Base-by-base conservation (phyloP, 2,797 vertebrate species). In the Microchirus variegatus region DNA sequence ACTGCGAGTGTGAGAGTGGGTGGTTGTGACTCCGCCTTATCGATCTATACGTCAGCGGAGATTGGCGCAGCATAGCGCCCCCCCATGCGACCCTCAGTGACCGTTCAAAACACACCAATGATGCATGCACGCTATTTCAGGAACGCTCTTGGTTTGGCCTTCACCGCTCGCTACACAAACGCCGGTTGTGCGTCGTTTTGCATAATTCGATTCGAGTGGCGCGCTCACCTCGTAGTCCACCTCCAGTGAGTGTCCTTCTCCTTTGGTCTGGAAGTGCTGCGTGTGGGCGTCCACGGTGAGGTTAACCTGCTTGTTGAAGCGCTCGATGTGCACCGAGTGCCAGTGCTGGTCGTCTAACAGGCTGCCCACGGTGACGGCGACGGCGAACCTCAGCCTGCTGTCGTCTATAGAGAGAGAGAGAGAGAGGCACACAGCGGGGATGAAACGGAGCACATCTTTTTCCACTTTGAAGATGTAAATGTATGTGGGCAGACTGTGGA, bases 291-390 rank as follows among this genome's bases (percentile, higher is more conserved):
- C 97, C 84, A 99, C 94, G 0, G 95, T 97, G 86, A 99, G 95
- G 90, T 99, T 99, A 53, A 98, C 96, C 79, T 96, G 96, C 83
- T 94, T 97, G 93, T 96, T 97, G 81, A 96, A 97, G 19, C 97
- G 94, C 73, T 99, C 97, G 0, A 99, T 93, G 46, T 96, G 93
- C 53, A 98, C 96, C 0, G 95, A 94, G 72, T 99, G 97, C 97
- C 97, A 98, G 64, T 98, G 96, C 70, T 97, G 96, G 81, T 99
- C 97, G 18, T 99, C 97, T 69, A 99, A 86, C 59, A 99, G 94
- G 45, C 96, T 99, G 73, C 97, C 96, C 80, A 97, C 88, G 0
- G 93, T 95, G 66, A 95, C 90, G 0, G 93, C 92, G 0, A 94
- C 93, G 2, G 92, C 94, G 78, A 93, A 92, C 70, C 92, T 93